Percentiles rank a stretch among this genome's conserved stretches.
phyloP scores from a whole-genome alignment of 92 coral and sea anemone species.

The Ricordea florida region DNA sequence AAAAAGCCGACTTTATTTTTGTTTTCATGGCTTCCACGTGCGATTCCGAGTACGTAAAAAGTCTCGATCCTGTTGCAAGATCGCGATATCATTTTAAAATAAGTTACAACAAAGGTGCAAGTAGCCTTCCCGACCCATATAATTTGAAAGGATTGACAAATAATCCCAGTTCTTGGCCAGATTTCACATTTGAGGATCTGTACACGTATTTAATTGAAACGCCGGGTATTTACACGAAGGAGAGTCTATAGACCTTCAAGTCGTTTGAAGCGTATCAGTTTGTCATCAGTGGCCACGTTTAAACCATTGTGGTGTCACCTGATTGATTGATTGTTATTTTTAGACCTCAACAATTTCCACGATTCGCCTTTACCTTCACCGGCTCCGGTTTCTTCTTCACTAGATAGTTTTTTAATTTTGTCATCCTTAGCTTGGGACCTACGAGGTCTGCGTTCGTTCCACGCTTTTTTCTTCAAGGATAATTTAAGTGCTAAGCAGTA shows the following conservation, averaged over 20 bases:
- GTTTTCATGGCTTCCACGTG: neutral
- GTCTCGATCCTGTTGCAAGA: slow-evolving; percentile 22
- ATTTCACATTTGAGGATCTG: slow-evolving; percentile 25
- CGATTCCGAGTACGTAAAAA: slow-evolving; percentile 2
- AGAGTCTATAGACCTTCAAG: slow-evolving; percentile 37
- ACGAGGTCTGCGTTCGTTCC: slow-evolving; percentile 21
- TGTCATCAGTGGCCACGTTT: slow-evolving; percentile 35
- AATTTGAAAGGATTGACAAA: slow-evolving; percentile 32
- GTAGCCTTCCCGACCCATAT: slow-evolving; percentile 33
- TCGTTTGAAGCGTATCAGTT: slow-evolving; percentile 39
- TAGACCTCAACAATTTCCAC: no score
- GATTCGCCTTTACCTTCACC: no score
- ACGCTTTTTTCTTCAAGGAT: neutral
- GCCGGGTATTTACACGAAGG: slow-evolving; percentile 36
- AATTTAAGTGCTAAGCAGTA: slow-evolving; percentile 2
- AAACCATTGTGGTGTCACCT: slow-evolving; percentile 15
- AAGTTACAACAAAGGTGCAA: neutral
- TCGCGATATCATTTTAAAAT: slow-evolving; percentile 1
- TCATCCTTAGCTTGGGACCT: slow-evolving; percentile 25
- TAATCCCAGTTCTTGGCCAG: slow-evolving; percentile 49
- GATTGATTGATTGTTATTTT: neutral
- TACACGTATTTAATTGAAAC: slow-evolving; percentile 45
- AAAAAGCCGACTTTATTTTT: neutral
- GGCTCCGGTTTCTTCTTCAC: slow-evolving; percentile 3
- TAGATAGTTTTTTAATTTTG: neutral